These are phyloP conservation scores for Ophion obscuratus DNA, from an alignment of 2,888 invertebrate species.

Conservation along the genomic window DNA sequence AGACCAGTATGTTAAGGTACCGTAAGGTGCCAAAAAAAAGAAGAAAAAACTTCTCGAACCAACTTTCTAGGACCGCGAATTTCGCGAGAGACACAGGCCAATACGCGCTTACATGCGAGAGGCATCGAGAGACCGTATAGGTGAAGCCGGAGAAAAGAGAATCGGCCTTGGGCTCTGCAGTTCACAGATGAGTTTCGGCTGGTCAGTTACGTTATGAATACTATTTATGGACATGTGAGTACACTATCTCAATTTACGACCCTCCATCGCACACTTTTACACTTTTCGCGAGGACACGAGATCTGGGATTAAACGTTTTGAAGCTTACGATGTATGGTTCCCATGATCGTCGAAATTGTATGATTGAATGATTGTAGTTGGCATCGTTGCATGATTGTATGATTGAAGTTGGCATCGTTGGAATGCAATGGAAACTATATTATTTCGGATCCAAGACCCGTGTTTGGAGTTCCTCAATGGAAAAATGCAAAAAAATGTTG, in stretches of 20 bases:
- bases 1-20: constrained; percentile 29
- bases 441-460: no score
- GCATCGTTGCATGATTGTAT: no score
- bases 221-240: not conserved
- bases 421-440: no score
- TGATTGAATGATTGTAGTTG: no score
- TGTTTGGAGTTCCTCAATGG: no score
- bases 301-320: no score
- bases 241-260: not conserved
- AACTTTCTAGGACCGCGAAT: constrained; percentile 51
- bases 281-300: no score
- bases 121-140: not conserved
- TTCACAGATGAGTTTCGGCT: constrained; percentile 50
- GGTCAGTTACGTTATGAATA: constrained; percentile 55
- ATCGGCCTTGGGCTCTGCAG: constrained; percentile 50
- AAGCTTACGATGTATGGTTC: no score
- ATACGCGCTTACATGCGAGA: not conserved
- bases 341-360: no score
- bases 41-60: constrained; percentile 14
- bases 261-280: not conserved
- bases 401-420: no score
- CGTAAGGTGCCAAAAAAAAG: constrained; percentile 41
- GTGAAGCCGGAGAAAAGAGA: not conserved
- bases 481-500: no score
- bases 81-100: not conserved